phyloP scores from a whole-genome alignment of 2,888 invertebrate species.

The Thereva unica region DNA sequence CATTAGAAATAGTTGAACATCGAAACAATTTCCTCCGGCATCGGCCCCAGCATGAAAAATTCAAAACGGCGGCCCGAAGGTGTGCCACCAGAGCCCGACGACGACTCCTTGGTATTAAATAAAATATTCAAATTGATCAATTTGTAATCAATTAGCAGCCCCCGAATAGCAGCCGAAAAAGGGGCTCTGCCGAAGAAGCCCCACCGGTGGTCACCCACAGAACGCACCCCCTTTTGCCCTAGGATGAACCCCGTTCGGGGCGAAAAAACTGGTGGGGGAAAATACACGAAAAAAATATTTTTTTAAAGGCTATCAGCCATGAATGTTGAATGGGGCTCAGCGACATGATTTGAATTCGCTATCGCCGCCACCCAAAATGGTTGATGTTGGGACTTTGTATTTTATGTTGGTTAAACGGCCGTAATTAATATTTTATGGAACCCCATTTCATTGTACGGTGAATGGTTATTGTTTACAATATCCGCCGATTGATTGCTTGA shows the following conservation, averaged over 20 bases:
- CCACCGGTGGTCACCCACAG: constrained; percentile 30
- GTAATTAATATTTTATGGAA: constrained; percentile 36
- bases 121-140: constrained; percentile 39
- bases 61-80: constrained; percentile 10
- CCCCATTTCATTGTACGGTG: constrained; percentile 24
- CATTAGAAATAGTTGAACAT: constrained; percentile 21
- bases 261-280: too few species aligned
- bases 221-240: not conserved
- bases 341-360: constrained; percentile 32
- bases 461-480: constrained; percentile 37
- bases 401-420: constrained; percentile 32
- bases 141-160: constrained; percentile 40
- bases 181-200: constrained; percentile 7
- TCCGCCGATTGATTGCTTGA: constrained; percentile 34
- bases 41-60: constrained; percentile 4
- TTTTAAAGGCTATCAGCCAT: constrained; percentile 29
- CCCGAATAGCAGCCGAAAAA: constrained; percentile 14
- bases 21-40: constrained; percentile 22
- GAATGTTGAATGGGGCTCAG: constrained; percentile 28
- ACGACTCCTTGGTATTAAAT: constrained; percentile 25
- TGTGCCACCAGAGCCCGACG: not conserved
- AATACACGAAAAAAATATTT: not conserved
- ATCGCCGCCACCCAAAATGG: constrained; percentile 33
- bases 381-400: constrained; percentile 10
- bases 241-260: too few species aligned